Evolutionary conservation across 2,888 invertebrate species (phyloP).

Genomic region (Steinernema hermaphroditum): DNA sequence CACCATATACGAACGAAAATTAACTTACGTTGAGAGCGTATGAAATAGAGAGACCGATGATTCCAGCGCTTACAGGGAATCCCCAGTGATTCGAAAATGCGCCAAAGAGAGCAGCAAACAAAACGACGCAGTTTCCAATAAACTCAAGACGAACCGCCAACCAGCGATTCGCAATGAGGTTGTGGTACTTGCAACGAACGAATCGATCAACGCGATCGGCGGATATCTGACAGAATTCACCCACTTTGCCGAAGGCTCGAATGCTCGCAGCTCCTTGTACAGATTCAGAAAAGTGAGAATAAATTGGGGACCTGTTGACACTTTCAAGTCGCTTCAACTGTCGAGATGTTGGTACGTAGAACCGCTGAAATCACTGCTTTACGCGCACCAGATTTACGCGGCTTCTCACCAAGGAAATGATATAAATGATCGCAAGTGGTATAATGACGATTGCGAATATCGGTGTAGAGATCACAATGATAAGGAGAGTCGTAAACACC

Average conservation of each 20-base stretch:
- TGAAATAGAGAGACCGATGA: constrained; percentile 71
- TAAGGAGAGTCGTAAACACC: constrained; percentile 52
- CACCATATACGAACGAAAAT: neutral
- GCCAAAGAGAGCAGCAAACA: constrained; percentile 89
- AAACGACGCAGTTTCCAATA: constrained; percentile 91
- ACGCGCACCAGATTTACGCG: neutral
- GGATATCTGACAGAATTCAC: constrained; percentile 36
- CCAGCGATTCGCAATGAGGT: constrained; percentile 73
- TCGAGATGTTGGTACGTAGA: constrained; percentile 89
- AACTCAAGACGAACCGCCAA: constrained; percentile 89
- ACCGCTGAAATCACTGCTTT: constrained; percentile 72
- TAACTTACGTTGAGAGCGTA: constrained; percentile 69
- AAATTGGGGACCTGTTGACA: constrained; percentile 62
- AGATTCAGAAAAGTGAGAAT: constrained; percentile 64
- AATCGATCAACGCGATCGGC: constrained; percentile 39
- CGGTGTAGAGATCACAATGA: constrained; percentile 60
- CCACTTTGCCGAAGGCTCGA: constrained; percentile 57
- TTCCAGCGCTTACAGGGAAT: constrained; percentile 68
- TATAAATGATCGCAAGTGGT: constrained; percentile 53
- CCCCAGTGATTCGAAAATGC: constrained; percentile 71
- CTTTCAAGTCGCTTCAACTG: constrained; percentile 71
- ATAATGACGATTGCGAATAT: constrained; percentile 56
- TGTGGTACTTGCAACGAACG: constrained; percentile 49
- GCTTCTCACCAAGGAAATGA: constrained; percentile 47
- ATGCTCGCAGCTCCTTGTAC: constrained; percentile 70